These are phyloP conservation scores for Uloborus plumipes DNA, from an alignment of 2,888 invertebrate species.

Conservation along the genomic window DNA sequence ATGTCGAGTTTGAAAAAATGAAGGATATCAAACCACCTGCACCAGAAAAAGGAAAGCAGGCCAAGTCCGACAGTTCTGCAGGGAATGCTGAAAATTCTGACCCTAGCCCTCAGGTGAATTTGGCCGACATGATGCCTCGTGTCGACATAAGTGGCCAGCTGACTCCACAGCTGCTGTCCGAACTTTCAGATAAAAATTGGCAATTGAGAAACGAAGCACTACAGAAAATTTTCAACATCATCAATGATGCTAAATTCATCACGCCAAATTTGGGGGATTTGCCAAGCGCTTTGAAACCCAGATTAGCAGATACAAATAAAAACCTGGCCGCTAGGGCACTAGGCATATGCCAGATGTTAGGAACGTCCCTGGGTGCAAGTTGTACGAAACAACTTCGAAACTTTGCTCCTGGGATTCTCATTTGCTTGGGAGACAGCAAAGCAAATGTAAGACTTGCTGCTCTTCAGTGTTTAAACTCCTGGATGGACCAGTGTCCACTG, in stretches of 20 bases:
- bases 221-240: constrained; percentile 80
- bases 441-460: constrained; percentile 86
- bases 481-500: constrained; percentile 80
- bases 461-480: constrained; percentile 85
- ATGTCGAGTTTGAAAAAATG: constrained; percentile 80
- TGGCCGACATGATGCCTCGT: constrained; percentile 82
- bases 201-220: constrained; percentile 85
- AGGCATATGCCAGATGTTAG: constrained; percentile 85
- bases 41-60: constrained; percentile 78
- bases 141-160: constrained; percentile 86
- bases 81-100: constrained; percentile 73
- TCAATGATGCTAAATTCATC: constrained; percentile 84
- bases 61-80: constrained; percentile 62
- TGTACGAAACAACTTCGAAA: constrained; percentile 84
- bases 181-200: constrained; percentile 93
- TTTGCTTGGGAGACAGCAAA: constrained; percentile 79
- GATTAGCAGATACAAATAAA: constrained; percentile 91
- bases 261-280: constrained; percentile 87
- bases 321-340: constrained; percentile 89
- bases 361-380: constrained; percentile 85
- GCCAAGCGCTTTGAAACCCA: constrained; percentile 82
- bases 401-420: constrained; percentile 86
- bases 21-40: constrained; percentile 81
- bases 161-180: constrained; percentile 83
- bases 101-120: constrained; percentile 73